Evolutionary conservation across 2,888 invertebrate species (phyloP), one percentile per base, ranked within the genome.

Genomic region (Dendrolimus houi): DNA sequence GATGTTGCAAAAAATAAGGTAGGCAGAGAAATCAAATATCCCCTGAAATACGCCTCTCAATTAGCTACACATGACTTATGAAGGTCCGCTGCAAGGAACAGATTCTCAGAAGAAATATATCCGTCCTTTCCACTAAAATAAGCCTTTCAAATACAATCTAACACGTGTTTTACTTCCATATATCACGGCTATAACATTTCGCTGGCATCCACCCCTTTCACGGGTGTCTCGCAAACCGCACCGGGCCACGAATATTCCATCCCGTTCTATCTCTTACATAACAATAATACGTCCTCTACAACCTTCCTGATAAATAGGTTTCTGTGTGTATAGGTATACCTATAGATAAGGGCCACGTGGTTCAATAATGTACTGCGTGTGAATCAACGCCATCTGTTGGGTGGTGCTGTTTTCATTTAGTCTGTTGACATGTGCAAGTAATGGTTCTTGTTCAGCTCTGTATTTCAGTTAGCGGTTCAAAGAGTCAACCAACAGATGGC

Each of bases 221-320:
- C 72, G 72, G 77, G 68, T 76, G 72, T 77, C 79, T 81, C 76
- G 66, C 77, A 84, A 85, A 87, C 87, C 87, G 73, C 88, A 86
- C 47, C 47, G 47, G 47, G 47, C 12, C 47, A 47, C 82, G 83
- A 83, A 85, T 80, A 81, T 79, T 76, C 78, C 12, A 47, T 47
- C 47, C 47, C 47, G 47, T 47, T 47, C 47, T 47, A 47, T 71
- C 80, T 83, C 84, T 87, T 87, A 89, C 87, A 87, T 87, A 88
- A 89, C 87, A 87, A 87, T 87, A 83, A 86, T 87, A 81, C 83
- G 77, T 83, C 66, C 66, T 67, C 68, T 71, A 71, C 71, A 70
- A 70, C 71, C 70, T 70, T 64, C 62, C 61, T 67, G 69, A 71
- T 69, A 72, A 72, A 74, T 74, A 68, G 67, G 55, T 56, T 52